Percentiles rank a stretch among this genome's conserved stretches.
Conservation (phyloP, 37 sponge, comb jelly and placozoan species). For the Spongilla lacustris region DNA sequence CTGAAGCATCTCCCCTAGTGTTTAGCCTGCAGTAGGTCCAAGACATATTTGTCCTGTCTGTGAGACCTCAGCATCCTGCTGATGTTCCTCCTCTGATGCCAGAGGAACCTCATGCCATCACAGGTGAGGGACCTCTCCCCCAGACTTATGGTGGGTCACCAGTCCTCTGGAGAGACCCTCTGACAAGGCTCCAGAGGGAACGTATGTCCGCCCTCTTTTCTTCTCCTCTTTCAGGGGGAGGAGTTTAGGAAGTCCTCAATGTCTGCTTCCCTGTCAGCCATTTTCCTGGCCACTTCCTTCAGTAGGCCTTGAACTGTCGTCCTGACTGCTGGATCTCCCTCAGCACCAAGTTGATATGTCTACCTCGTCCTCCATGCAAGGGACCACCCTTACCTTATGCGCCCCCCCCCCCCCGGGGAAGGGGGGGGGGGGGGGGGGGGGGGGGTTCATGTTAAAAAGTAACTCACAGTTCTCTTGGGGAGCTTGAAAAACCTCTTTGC, state of each 20-base stretch:
- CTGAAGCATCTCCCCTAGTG: too few relatives aligned
- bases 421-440: background rate
- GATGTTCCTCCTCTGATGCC: too few relatives aligned
- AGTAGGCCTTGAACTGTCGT: background rate
- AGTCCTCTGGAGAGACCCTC: background rate
- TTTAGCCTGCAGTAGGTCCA: too few relatives aligned
- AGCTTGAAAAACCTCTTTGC: background rate
- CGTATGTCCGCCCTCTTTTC: background rate
- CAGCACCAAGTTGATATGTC: background rate
- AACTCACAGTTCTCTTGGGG: background rate
- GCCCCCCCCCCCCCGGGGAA: too few relatives aligned
- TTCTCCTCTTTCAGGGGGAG: background rate
- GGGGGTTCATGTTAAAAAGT: background rate
- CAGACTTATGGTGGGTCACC: too few relatives aligned
- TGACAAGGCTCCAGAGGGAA: background rate
- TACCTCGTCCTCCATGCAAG: conserved; percentile 3
- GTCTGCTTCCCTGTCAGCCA: background rate
- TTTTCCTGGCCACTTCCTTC: background rate
- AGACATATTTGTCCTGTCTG: too few relatives aligned
- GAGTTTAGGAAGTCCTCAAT: background rate
- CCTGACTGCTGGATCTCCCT: background rate
- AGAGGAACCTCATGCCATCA: too few relatives aligned
- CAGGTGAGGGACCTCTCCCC: too few relatives aligned
- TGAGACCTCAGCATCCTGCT: too few relatives aligned
- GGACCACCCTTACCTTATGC: conserved; percentile 11